phyloP scores from a whole-genome alignment of 2,797 vertebrate species.

The Bryconaethiops microstoma region DNA sequence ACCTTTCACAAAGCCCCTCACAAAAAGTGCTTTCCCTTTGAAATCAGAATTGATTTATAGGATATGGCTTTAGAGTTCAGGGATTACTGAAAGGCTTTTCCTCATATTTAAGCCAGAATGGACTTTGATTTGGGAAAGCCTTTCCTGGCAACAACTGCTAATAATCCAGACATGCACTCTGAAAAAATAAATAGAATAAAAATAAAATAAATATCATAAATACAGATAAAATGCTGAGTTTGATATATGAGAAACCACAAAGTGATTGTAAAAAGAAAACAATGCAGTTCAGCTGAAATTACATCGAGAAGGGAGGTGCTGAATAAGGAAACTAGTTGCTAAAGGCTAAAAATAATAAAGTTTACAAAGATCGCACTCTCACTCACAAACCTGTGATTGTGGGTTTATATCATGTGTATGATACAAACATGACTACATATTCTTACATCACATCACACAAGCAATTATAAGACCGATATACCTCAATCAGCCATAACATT shows the following conservation, averaged over 20 bases:
- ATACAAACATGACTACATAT: slow-evolving; percentile 1
- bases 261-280: neutral
- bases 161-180: slow-evolving; percentile 48
- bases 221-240: neutral
- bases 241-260: neutral
- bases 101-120: neutral
- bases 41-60: neutral
- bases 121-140: neutral
- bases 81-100: neutral
- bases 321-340: neutral
- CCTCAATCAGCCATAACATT: too few relatives aligned
- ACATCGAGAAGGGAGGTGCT: neutral
- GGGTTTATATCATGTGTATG: neutral
- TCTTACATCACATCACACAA: slow-evolving; percentile 21
- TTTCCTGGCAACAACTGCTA: slow-evolving; percentile 24
- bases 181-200: slow-evolving; percentile 63
- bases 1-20: neutral
- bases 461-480: neutral
- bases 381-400: slow-evolving; percentile 1
- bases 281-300: neutral
- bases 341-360: slow-evolving; percentile 9
- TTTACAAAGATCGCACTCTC: neutral
- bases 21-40: neutral
- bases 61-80: neutral
- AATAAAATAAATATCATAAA: slow-evolving; percentile 56